Evolutionary conservation across 23 tunicate species (phyloP).

Genomic region (Ciona savignyi): DNA sequence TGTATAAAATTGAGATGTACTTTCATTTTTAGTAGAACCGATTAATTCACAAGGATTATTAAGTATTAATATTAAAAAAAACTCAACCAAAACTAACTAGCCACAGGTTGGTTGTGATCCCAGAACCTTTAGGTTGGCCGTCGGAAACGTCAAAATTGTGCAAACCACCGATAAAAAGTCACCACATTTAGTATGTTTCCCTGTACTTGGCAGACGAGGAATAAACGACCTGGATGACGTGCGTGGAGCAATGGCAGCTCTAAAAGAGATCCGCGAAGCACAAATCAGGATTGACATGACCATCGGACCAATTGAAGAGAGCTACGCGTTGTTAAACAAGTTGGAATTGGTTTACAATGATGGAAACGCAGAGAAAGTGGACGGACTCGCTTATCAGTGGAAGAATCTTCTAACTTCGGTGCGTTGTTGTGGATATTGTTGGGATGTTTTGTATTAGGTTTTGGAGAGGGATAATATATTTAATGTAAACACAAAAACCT

Average conservation of each 20-base stretch:
- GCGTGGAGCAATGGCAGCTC: conserved; percentile 86
- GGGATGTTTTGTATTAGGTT: not conserved
- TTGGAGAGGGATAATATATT: too few species aligned
- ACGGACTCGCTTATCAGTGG: conserved; percentile 92
- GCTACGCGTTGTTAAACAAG: conserved; percentile 71
- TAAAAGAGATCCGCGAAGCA: conserved; percentile 64
- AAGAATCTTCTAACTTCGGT: conserved; percentile 69
- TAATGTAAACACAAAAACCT: not conserved
- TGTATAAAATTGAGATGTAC: too few species aligned
- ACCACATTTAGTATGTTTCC: not conserved
- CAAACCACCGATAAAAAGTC: too few species aligned
- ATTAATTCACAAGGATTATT: too few species aligned
- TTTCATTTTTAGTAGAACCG: too few species aligned
- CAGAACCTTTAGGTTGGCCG: too few species aligned
- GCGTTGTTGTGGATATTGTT: not conserved
- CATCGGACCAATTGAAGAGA: too few species aligned
- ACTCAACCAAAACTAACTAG: too few species aligned
- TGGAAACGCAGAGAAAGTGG: conserved; percentile 90
- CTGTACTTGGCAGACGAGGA: conserved; percentile 40
- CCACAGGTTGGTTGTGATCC: too few species aligned
- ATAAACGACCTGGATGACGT: conserved; percentile 94
- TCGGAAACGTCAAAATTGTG: too few species aligned
- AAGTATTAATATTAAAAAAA: too few species aligned
- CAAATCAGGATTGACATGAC: conserved; percentile 87
- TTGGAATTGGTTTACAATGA: conserved; percentile 75